A percentile compares a stretch with the other conserved stretches of the same genome.
These are phyloP conservation scores for Sylvilagus floridanus DNA, from an alignment of 2,797 vertebrate species.

Conservation along the genomic window DNA sequence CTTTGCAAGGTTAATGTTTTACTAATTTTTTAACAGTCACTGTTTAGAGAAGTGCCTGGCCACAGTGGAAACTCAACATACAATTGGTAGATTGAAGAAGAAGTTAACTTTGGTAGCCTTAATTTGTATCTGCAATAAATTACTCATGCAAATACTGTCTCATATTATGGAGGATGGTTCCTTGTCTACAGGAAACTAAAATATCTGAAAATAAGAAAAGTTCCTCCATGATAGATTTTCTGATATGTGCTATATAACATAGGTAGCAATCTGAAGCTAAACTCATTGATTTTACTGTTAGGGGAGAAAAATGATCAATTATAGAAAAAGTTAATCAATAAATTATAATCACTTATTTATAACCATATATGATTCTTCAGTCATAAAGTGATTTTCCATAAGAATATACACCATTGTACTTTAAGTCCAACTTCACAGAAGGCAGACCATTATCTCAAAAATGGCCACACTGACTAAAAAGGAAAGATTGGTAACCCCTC, in stretches of 20 bases:
- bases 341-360: background rate
- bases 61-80: background rate
- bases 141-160: background rate
- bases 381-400: background rate
- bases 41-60: background rate
- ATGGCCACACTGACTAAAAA: background rate
- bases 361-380: background rate
- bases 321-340: background rate
- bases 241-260: background rate
- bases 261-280: background rate
- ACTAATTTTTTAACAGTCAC: background rate
- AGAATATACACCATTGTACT: background rate
- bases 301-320: background rate
- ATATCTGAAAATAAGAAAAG: background rate
- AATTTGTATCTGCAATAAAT: background rate
- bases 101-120: background rate
- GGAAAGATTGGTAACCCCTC: background rate
- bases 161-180: background rate
- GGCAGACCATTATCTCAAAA: background rate
- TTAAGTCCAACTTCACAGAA: background rate
- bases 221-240: background rate
- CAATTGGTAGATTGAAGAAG: background rate
- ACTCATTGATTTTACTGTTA: background rate
- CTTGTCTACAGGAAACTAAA: background rate
- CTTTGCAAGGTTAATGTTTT: background rate